phyloP scores from a whole-genome alignment of 2,113 vertebrate species.

The Muscicapa adusta region DNA sequence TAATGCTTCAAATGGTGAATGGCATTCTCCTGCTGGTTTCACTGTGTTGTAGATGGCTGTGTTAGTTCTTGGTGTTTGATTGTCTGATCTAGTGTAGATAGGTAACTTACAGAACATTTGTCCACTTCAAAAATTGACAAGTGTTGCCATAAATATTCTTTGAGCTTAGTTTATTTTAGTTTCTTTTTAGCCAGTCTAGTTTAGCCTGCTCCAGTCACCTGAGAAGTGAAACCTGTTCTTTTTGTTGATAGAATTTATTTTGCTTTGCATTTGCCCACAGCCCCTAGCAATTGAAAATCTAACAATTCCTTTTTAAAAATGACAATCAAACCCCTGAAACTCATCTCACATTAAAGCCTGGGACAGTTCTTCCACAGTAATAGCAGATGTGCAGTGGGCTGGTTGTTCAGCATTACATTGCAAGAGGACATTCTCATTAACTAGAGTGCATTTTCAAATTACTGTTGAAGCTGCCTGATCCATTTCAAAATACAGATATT shows the following conservation, averaged over 20 bases:
- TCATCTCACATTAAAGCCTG: neutral
- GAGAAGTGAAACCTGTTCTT: neutral
- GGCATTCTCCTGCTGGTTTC: neutral
- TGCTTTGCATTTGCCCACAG: neutral
- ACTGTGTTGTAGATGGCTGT: neutral
- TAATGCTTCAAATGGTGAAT: neutral
- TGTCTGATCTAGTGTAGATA: neutral
- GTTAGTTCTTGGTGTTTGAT: neutral
- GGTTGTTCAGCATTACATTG: neutral
- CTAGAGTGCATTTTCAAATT: conserved; percentile 17
- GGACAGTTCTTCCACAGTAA: neutral
- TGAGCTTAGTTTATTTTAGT: neutral
- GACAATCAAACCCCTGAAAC: neutral
- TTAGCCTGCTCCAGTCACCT: neutral
- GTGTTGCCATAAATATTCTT: neutral
- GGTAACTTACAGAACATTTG: neutral
- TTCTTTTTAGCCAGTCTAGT: neutral
- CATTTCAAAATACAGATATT: neutral
- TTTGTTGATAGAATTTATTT: neutral
- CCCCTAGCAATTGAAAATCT: neutral
- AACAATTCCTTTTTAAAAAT: neutral
- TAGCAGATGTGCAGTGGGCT: neutral
- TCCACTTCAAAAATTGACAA: neutral
- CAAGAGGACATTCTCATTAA: neutral
- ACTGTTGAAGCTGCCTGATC: neutral